Conservation (phyloP, 1,140 invertebrate genomes). For the Lepidotrigona ventralis region DNA sequence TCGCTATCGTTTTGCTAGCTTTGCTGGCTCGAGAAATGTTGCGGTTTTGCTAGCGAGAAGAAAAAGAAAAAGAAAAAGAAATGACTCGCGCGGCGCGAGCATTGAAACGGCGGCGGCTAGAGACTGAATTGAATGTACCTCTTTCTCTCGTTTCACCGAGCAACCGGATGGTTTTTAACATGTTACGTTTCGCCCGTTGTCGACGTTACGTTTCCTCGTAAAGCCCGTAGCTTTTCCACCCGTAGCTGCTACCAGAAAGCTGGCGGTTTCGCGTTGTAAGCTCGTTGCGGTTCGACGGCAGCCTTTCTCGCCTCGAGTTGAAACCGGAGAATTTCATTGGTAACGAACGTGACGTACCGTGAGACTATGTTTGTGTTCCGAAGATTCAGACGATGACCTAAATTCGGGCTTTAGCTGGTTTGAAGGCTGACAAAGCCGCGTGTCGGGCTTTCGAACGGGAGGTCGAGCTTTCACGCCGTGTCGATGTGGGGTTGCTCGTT, state of each 20-base stretch:
- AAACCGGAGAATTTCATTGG: background rate
- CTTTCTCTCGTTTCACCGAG: background rate
- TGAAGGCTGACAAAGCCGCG: background rate
- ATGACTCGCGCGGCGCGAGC: background rate
- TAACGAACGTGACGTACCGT: slow-evolving; percentile 5
- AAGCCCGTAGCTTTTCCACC: background rate
- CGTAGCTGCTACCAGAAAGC: background rate
- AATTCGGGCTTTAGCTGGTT: background rate
- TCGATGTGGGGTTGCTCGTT: slow-evolving; percentile 53
- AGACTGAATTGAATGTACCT: background rate
- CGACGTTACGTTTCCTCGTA: background rate
- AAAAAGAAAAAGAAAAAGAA: background rate
- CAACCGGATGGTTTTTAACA: slow-evolving; percentile 7
- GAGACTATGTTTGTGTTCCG: background rate
- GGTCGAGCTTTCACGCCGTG: slow-evolving; percentile 25
- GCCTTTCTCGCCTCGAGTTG: background rate
- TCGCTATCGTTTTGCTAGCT: slow-evolving; percentile 14
- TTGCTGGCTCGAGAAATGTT: background rate
- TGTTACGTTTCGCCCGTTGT: background rate
- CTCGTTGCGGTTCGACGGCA: slow-evolving; percentile 17
- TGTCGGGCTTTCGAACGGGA: slow-evolving; percentile 12
- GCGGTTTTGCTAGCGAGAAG: background rate
- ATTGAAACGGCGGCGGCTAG: background rate
- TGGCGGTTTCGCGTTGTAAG: slow-evolving; percentile 12
- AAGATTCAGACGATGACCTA: slow-evolving; percentile 16